Conservation (phyloP, 2,888 invertebrate genomes). For the Anagyrus pseudococci region DNA sequence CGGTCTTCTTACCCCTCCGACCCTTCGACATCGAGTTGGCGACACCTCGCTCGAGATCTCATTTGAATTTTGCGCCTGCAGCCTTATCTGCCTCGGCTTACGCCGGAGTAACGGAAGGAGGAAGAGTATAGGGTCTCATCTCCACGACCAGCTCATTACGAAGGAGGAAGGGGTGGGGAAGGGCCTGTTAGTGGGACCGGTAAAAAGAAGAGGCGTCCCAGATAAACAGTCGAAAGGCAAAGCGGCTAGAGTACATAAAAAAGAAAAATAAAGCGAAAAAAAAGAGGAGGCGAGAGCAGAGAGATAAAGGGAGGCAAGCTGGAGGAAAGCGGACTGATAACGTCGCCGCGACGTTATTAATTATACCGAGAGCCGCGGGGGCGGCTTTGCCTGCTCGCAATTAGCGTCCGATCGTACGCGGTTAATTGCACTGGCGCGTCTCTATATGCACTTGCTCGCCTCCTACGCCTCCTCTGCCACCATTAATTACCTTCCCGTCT, state of each 20-base stretch:
- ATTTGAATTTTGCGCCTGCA: conserved; percentile 28
- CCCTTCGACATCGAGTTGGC: not conserved
- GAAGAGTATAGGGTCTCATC: too few species aligned
- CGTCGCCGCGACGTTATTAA: conserved; percentile 54
- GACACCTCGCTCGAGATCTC: conserved; percentile 12
- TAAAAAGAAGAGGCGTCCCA: conserved; percentile 1
- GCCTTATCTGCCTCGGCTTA: conserved; percentile 17
- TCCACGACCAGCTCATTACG: conserved; percentile 27
- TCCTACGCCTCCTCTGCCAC: conserved; percentile 31
- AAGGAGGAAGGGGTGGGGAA: not conserved
- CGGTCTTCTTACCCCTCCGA: not conserved
- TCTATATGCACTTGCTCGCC: conserved; percentile 19
- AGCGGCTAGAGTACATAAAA: not conserved
- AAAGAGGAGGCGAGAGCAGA: conserved; percentile 5
- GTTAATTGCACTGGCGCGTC: conserved; percentile 51
- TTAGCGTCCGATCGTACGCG: conserved; percentile 54
- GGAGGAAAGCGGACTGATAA: conserved; percentile 44
- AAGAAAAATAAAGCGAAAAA: not conserved
- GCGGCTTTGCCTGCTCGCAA: conserved; percentile 53
- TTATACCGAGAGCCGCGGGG: conserved; percentile 40
- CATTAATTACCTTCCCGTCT: conserved; percentile 48
- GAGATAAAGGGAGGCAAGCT: not conserved
- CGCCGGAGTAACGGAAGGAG: too few species aligned
- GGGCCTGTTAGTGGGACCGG: not conserved
- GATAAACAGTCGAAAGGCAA: conserved; percentile 30